Base-by-base conservation (phyloP, 2,113 vertebrate genomes). In the Notarius lentiginosus region DNA sequence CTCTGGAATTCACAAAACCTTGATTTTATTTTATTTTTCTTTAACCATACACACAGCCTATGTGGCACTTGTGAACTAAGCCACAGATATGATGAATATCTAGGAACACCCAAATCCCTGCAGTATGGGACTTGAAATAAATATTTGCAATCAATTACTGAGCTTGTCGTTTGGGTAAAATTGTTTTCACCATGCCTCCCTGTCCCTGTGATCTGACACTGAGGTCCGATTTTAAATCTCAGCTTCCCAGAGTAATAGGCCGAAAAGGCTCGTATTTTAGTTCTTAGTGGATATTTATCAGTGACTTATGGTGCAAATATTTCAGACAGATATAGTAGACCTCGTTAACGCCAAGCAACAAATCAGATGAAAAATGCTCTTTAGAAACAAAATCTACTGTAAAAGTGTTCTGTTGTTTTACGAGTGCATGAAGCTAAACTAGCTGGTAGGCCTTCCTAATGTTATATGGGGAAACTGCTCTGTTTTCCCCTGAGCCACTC, bases 401-500 rank as follows among this genome's bases (percentile, higher is more conserved):
- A 72, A 83, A 7, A 79, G 49, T 83, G 11, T 51, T 79, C 65
- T 89, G 34, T 79, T 79, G 80, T 83, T 86, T 86, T 61, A 80
- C 3, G 47, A 84, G 75, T 27, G 55, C n/a, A 20, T 24, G 24
- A 73, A 24, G n/a, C 30, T 63, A 81, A 34, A 18, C 49, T 83
- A 8, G 9, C 72, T 66, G 72, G 66, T 75, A 27, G 66, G 49
- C 2, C 6, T 84, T 55, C 17, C 47, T 34, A 51, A 47, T 61
- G 30, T 58, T 58, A 79, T 10, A 58, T 79, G 17, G 82, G 89
- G 86, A 90, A 87, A 89, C 89, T 89, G 77, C 27, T 20, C 27
- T 73, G 82, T 89, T 88, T 88, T 86, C 77, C 82, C 27, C 15
- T 68, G 83, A 80, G 83, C 72, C 89, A 61, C 83, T 90, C 56